Evolutionary conservation across 2,797 vertebrate species (phyloP).

Genomic region (Hafferia zeledoni): DNA sequence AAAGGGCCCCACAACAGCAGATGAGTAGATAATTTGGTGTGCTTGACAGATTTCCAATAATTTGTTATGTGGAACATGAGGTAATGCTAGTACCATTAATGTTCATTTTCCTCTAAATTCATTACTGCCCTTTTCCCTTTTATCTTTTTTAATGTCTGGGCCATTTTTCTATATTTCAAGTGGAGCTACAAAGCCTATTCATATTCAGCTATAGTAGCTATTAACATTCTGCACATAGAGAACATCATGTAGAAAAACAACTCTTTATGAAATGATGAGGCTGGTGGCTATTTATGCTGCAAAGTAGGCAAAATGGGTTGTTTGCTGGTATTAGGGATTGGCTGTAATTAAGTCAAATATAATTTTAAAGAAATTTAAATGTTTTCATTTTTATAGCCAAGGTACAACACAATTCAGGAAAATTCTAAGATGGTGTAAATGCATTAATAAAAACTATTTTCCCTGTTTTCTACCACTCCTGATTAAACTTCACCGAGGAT

Average conservation of each 20-base stretch:
- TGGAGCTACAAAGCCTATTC: slow-evolving; percentile 89
- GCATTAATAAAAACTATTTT: slow-evolving; percentile 28
- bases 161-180: slow-evolving; percentile 95
- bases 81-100: slow-evolving; percentile 99
- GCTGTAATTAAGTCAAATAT: slow-evolving; percentile 79
- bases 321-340: slow-evolving; percentile 71
- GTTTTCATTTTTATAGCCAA: slow-evolving; percentile 78
- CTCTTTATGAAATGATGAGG: slow-evolving; percentile 78
- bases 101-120: slow-evolving; percentile 99
- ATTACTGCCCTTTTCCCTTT: slow-evolving; percentile 99
- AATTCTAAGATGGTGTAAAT: slow-evolving; percentile 69
- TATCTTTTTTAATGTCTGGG: slow-evolving; percentile 96
- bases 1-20: slow-evolving; percentile 89
- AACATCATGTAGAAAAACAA: slow-evolving; percentile 80
- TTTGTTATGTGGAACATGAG: slow-evolving; percentile 99
- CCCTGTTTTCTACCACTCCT: not conserved
- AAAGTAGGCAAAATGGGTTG: slow-evolving; percentile 67
- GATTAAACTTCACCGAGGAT: not conserved
- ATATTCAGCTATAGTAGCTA: slow-evolving; percentile 82
- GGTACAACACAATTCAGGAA: slow-evolving; percentile 74
- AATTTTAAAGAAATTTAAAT: slow-evolving; percentile 85
- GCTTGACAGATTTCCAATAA: slow-evolving; percentile 99
- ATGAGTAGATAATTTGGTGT: slow-evolving; percentile 99
- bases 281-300: slow-evolving; percentile 64
- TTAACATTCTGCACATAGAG: slow-evolving; percentile 86